Evolutionary conservation across 2,888 invertebrate species (phyloP).

Genomic region (Amitus sp.): DNA sequence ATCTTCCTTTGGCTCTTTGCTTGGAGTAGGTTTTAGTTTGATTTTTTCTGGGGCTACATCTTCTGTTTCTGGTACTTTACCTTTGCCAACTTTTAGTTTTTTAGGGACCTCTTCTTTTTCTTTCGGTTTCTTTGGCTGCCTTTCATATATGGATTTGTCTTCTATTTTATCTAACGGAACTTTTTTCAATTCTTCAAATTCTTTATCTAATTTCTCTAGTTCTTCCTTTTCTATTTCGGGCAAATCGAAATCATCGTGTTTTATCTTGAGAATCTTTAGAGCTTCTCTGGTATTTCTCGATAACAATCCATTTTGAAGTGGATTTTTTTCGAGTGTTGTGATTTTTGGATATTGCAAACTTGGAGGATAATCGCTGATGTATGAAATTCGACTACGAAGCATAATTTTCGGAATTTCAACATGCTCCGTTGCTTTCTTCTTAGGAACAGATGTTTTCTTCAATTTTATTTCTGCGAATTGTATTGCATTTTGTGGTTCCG

Average conservation of each 20-base stretch:
- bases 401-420: slow-evolving; percentile 73
- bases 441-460: slow-evolving; percentile 69
- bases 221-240: slow-evolving; percentile 69
- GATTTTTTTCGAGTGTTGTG: slow-evolving; percentile 67
- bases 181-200: slow-evolving; percentile 65
- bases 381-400: slow-evolving; percentile 77
- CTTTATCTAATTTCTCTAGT: slow-evolving; percentile 70
- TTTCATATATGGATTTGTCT: slow-evolving; percentile 59
- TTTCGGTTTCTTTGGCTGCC: slow-evolving; percentile 56
- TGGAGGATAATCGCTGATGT: slow-evolving; percentile 73
- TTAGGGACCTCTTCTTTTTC: slow-evolving; percentile 53
- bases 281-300: slow-evolving; percentile 80
- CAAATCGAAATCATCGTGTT: slow-evolving; percentile 69
- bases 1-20: slow-evolving; percentile 53
- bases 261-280: slow-evolving; percentile 71
- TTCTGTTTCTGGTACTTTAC: slow-evolving; percentile 54
- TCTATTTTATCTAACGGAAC: slow-evolving; percentile 60
- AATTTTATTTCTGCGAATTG: slow-evolving; percentile 76
- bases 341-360: slow-evolving; percentile 68
- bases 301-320: slow-evolving; percentile 73
- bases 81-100: slow-evolving; percentile 58
- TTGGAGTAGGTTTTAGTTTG: slow-evolving; percentile 61
- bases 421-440: slow-evolving; percentile 65
- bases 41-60: slow-evolving; percentile 56
- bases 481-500: slow-evolving; percentile 69